Evolutionary conservation across 2,113 vertebrate species (phyloP).

Genomic region (Microcebus ravelobensis): DNA sequence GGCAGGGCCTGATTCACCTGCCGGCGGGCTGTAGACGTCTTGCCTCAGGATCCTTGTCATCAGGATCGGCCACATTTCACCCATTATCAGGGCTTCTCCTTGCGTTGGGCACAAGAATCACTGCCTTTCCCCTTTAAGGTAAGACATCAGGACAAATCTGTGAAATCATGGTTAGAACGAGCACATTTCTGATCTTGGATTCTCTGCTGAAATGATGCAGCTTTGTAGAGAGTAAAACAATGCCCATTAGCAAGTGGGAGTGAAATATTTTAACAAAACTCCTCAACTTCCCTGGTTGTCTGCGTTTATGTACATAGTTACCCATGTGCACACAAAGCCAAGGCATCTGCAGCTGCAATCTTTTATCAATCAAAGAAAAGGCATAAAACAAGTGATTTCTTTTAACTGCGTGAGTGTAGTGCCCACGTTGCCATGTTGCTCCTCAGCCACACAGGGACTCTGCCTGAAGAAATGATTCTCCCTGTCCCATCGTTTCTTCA

Average conservation of each 20-base stretch:
- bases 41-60: too few species aligned
- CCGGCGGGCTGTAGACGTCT: neutral
- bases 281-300: neutral
- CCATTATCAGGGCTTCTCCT: neutral
- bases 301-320: neutral
- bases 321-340: neutral
- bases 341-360: neutral
- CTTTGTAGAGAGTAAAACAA: neutral
- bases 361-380: neutral
- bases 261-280: neutral
- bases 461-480: rapidly evolving
- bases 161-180: neutral
- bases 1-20: rapidly evolving
- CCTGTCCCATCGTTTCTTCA: rapidly evolving
- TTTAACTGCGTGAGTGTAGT: neutral
- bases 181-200: neutral
- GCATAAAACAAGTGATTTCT: neutral
- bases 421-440: rapidly evolving
- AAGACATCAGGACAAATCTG: neutral
- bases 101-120: neutral
- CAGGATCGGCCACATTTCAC: neutral
- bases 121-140: neutral
- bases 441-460: rapidly evolving
- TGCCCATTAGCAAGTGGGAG: neutral
- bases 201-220: neutral